Base-by-base conservation (phyloP, 2,797 vertebrate species). In the Sebastes taczanowskii region DNA sequence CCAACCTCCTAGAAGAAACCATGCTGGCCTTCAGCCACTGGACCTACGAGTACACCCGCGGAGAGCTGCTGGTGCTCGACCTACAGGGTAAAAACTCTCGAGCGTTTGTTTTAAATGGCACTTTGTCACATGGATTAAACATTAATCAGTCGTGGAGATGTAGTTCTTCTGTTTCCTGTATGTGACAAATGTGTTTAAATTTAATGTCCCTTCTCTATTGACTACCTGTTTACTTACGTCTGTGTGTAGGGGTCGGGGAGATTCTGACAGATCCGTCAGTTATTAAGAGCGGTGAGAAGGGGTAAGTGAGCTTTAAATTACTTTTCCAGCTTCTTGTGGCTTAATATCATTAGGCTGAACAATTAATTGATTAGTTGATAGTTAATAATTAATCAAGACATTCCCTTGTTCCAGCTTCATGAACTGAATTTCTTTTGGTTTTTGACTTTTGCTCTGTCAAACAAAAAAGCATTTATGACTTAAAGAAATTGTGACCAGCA, bases 11-110 rank as follows among this genome's bases (percentile, higher is more conserved):
- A 78, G 98, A 99, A 91, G 98, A 99, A 82, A 98, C 98, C 87
- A 99, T 99, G 98, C 94, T 99, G 86, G 98, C 98, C 84, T 99
- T 99, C 91, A 99, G 98, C 94, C 98, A 99, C 88, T 99, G 98
- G 98, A 98, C 97, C 0, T 99, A 98, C 0, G 98, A 99, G 86
- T 99, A 98, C 88, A 99, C 98, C 2, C 96, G 98, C 5, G 98
- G 98, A 69, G 98, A 99, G 67, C 91, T 99, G 86, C 86, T 99
- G 82, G 98, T 99, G 35, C 96, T 99, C 27, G 98, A 99, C 91
- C 94, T 99, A 89, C 98, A 99, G 96, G 98, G 98, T 99, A 95
- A 91, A 29, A 56, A 22, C 65, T 7, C 6, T 4, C 13, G 0
- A 0, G 13, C 7, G 5, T 49, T 59, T 61, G 8, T 22, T 55